Evolutionary conservation across 2,888 invertebrate species (phyloP), one percentile per base, ranked within the genome.

Genomic region (Drosophila peninsularis): DNA sequence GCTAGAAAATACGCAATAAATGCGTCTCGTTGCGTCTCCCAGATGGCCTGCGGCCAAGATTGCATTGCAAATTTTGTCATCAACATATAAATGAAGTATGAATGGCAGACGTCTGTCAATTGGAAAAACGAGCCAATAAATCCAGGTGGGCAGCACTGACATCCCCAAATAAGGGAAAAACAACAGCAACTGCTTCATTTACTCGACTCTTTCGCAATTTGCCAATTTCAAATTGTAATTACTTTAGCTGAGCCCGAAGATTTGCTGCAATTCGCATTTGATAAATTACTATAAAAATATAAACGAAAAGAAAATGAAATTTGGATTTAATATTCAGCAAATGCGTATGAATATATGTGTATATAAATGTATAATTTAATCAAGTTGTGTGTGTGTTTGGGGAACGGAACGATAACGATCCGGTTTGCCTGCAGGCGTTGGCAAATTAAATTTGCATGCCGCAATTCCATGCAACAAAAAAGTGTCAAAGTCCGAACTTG

Each of bases 61-160:
- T 86, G 89, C 88, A 88, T 88, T 88, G 45, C 82, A 89, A 84
- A 89, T 86, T 87, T 78, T 73, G 85, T 85, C 82, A 86, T 86
- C 86, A 86, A 82, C 89, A 86, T 86, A 89, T 80, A 86, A 88
- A 86, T 86, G 85, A 88, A 84, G 74, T 57, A 58, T 60, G 53
- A 54, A 57, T 67, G 58, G 9, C 62, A 72, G 62, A 60, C 45
- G 54, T 24, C 42, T 52, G 62, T 13, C 72, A 56, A 74, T 68
- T 36, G 45, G 45, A 68, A 68, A 52, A 60, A 41, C 52, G 41
- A 34, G 55, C 55, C 58, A 73, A 70, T 62, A 70, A 50, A 45
- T 24, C 56, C 52, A 50, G 47, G 55, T 58, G 27, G 27, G 39
- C 13, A 19, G 36, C 24, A 13, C 17, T 32, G 7, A 41, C 24